These are phyloP conservation scores for Pristionchus japonicus DNA, from an alignment of 2,888 invertebrate species.

Conservation along the genomic window DNA sequence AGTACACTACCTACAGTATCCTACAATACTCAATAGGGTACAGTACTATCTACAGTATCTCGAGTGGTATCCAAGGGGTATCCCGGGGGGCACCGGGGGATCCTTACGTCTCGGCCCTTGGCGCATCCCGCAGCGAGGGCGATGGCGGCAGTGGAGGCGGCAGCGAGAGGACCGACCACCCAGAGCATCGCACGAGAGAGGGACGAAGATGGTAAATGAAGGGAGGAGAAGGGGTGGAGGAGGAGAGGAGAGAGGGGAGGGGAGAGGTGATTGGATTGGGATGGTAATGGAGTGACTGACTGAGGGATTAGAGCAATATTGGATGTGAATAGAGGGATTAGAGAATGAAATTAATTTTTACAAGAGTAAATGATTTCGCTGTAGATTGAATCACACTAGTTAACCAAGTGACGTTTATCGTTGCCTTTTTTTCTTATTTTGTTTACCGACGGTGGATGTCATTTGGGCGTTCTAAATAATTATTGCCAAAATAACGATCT, in stretches of 20 bases:
- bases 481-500: too few relatives aligned
- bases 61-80: not conserved
- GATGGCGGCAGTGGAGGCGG: not conserved
- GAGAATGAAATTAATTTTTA: not conserved
- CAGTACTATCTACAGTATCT: not conserved
- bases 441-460: too few relatives aligned
- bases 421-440: too few relatives aligned
- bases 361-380: not conserved
- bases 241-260: not conserved
- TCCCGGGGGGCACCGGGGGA: not conserved
- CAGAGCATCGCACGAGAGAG: conserved; percentile 8
- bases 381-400: too few relatives aligned
- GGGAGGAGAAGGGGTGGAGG: not conserved
- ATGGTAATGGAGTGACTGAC: not conserved
- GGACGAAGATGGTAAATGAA: conserved; percentile 21
- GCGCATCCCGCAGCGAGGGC: not conserved
- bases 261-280: not conserved
- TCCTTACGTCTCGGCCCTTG: conserved; percentile 38
- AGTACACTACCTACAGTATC: not conserved
- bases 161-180: conserved; percentile 1
- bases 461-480: too few relatives aligned
- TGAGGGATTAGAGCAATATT: not conserved
- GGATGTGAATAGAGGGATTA: not conserved
- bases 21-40: too few relatives aligned
- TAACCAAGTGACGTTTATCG: too few relatives aligned